These are phyloP conservation scores for Ennomos quercinarius DNA, from an alignment of 2,888 invertebrate genomes.

Conservation along the genomic window DNA sequence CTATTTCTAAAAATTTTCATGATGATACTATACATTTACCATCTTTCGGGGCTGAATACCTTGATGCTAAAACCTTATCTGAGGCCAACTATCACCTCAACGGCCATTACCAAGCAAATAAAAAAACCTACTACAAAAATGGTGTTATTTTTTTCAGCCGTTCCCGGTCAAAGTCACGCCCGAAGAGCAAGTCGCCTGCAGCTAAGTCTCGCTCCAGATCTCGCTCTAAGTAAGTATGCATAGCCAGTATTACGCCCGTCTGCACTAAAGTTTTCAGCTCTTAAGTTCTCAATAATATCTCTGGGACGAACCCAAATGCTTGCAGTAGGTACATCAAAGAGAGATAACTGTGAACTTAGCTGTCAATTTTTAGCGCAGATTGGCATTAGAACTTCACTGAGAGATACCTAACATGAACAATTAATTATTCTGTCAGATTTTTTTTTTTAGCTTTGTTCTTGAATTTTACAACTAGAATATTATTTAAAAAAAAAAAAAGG, in stretches of 20 bases:
- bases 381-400: conserved; percentile 9
- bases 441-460: conserved; percentile 5
- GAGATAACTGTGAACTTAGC: too few relatives aligned
- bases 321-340: too few relatives aligned
- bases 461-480: too few relatives aligned
- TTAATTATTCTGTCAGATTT: conserved; percentile 1
- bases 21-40: conserved; percentile 80
- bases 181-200: conserved; percentile 91
- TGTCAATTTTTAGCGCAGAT: too few relatives aligned
- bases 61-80: conserved; percentile 74
- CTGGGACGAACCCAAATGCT: too few relatives aligned
- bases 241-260: not conserved
- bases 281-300: too few relatives aligned
- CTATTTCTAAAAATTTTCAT: conserved; percentile 50
- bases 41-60: conserved; percentile 86
- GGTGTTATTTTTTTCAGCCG: conserved; percentile 26
- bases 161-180: conserved; percentile 87
- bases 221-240: conserved; percentile 89
- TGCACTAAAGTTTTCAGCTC: too few relatives aligned
- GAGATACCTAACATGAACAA: not conserved
- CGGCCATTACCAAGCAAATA: not conserved
- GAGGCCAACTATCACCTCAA: conserved; percentile 44
- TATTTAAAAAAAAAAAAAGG: too few relatives aligned
- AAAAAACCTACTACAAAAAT: not conserved
- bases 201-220: conserved; percentile 92